A percentile compares a stretch with the other conserved stretches of the same genome.
Evolutionary conservation across 2,888 invertebrate genomes (phyloP).

Genomic region (Cosmopolites sordidus): DNA sequence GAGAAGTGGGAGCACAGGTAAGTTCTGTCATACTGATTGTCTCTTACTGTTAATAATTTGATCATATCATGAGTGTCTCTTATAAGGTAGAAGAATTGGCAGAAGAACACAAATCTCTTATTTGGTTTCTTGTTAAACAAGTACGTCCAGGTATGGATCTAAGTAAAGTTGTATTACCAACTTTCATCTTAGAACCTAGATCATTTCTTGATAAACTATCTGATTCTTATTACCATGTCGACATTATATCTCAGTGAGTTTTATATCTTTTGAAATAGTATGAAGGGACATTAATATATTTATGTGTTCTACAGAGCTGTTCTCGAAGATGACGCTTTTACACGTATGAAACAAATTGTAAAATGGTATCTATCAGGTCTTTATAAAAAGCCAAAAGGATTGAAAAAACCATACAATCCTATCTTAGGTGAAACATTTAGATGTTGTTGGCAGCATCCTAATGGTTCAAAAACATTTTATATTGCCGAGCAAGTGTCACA

Average conservation of each 20-base stretch:
- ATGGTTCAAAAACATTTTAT: conserved; percentile 83
- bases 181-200: conserved; percentile 89
- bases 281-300: not conserved
- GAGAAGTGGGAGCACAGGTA: conserved; percentile 44
- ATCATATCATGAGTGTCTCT: not conserved
- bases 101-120: conserved; percentile 90
- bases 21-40: not conserved
- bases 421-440: conserved; percentile 89
- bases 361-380: conserved; percentile 91
- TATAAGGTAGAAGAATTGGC: conserved; percentile 80
- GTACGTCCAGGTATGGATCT: conserved; percentile 95
- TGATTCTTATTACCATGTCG: conserved; percentile 92
- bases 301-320: conserved; percentile 66
- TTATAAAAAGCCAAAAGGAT: conserved; percentile 89
- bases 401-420: conserved; percentile 95
- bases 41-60: too few species aligned
- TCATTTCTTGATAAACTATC: conserved; percentile 91
- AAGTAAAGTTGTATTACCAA: conserved; percentile 87
- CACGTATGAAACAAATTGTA: conserved; percentile 81
- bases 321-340: conserved; percentile 79
- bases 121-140: conserved; percentile 93
- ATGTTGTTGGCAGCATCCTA: conserved; percentile 83
- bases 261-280: not conserved
- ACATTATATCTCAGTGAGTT: conserved; percentile 74
- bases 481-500: conserved; percentile 94